Evolutionary conservation across 2,113 vertebrate genomes (phyloP).

Genomic region (Riparia riparia): DNA sequence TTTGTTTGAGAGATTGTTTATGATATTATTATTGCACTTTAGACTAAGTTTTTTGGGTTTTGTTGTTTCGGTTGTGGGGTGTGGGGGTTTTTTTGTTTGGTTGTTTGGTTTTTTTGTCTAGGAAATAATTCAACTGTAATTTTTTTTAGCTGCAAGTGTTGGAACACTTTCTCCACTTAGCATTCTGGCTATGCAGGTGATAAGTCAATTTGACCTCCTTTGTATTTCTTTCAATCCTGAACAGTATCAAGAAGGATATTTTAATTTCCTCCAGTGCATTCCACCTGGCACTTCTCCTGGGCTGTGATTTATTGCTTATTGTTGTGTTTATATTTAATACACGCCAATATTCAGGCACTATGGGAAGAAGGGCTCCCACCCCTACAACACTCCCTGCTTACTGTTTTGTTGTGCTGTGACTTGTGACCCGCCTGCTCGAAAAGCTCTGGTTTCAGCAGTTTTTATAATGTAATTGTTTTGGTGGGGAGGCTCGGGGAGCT

Average conservation of each 20-base stretch:
- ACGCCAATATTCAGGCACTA: conserved; percentile 13
- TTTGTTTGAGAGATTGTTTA: neutral
- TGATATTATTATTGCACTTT: neutral
- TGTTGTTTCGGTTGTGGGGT: neutral
- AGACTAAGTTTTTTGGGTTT: neutral
- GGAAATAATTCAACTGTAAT: neutral
- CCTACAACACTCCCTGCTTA: neutral
- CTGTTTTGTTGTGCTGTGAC: neutral
- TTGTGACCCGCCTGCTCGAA: conserved; percentile 33
- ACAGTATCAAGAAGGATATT: conserved; percentile 58
- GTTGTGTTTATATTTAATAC: conserved; percentile 60
- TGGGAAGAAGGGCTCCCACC: neutral
- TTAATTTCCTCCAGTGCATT: conserved; percentile 66
- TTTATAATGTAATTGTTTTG: conserved; percentile 46
- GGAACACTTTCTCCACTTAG: neutral
- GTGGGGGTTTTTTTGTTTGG: neutral
- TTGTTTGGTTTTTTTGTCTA: neutral
- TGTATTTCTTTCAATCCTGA: conserved; percentile 51
- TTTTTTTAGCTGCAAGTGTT: neutral
- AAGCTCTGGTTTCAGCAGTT: conserved; percentile 58
- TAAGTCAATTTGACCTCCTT: conserved; percentile 43
- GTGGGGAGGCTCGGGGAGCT: neutral
- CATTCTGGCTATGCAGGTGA: neutral
- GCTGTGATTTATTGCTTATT: conserved; percentile 72
- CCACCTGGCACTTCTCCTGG: conserved; percentile 59